Evolutionary conservation across 2,888 invertebrate genomes (phyloP).

Genomic region (Camptogramma bilineatum): DNA sequence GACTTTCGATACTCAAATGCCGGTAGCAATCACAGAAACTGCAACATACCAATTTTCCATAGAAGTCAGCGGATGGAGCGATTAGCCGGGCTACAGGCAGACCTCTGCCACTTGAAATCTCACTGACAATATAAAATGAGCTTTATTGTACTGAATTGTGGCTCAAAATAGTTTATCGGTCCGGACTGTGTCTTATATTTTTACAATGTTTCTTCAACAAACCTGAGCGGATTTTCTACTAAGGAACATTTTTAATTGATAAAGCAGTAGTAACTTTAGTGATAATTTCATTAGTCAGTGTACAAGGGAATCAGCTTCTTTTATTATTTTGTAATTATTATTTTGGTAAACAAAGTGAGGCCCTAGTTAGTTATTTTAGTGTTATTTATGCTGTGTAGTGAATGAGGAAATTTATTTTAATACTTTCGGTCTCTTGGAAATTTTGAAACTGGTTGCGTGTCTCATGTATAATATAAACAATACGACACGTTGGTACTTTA

Average conservation of each 20-base stretch:
- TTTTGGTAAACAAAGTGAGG: too few relatives aligned
- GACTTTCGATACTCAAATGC: conserved; percentile 32
- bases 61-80: conserved; percentile 32
- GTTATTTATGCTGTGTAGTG: conserved; percentile 9
- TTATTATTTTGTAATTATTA: too few relatives aligned
- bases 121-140: conserved; percentile 4
- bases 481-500: conserved; percentile 49
- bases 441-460: conserved; percentile 60
- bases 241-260: too few relatives aligned
- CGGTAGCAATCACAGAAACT: conserved; percentile 34
- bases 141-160: background rate
- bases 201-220: background rate
- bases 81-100: conserved; percentile 10
- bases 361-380: background rate
- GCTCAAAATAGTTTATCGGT: conserved; percentile 2
- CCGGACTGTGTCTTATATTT: too few relatives aligned
- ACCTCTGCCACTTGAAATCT: background rate
- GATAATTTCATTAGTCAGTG: too few relatives aligned
- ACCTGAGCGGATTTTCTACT: too few relatives aligned
- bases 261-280: background rate
- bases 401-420: conserved; percentile 67
- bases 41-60: conserved; percentile 40
- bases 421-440: conserved; percentile 58
- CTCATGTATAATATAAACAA: conserved; percentile 61
- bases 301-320: too few relatives aligned